A percentile compares a stretch with the other conserved stretches of the same genome.
These are phyloP conservation scores for Slavum lentiscoides DNA, from an alignment of 2,888 invertebrate genomes.

Conservation along the genomic window DNA sequence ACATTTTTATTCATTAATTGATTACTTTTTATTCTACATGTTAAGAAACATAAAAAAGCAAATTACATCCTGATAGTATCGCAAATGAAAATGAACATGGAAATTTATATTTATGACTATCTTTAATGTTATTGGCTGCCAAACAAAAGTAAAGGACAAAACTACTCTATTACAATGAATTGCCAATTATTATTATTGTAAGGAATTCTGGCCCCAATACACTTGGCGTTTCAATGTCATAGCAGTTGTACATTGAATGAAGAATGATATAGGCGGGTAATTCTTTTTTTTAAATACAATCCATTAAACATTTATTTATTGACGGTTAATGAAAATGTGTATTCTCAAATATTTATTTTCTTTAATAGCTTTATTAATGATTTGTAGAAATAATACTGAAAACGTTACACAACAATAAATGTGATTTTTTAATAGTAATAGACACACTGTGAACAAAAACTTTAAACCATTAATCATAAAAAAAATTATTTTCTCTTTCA, in stretches of 20 bases:
- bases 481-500: too few relatives aligned
- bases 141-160: conserved; percentile 11
- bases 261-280: neutral
- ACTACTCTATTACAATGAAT: neutral
- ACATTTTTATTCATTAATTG: neutral
- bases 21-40: neutral
- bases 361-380: conserved; percentile 14
- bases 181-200: conserved; percentile 5
- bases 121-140: neutral
- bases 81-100: neutral
- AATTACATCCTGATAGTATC: neutral
- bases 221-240: conserved; percentile 18
- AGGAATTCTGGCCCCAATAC: conserved; percentile 1
- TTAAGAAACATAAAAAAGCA: neutral
- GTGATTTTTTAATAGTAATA: neutral
- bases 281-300: conserved; percentile 1
- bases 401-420: neutral
- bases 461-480: too few relatives aligned
- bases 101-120: neutral
- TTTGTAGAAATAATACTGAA: neutral
- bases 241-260: conserved; percentile 17
- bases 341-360: neutral
- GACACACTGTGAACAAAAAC: too few relatives aligned
- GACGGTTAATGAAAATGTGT: neutral
- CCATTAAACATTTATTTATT: conserved; percentile 1